Evolutionary conservation across 2,113 vertebrate species (phyloP).

Genomic region (Triplophysa rosa): DNA sequence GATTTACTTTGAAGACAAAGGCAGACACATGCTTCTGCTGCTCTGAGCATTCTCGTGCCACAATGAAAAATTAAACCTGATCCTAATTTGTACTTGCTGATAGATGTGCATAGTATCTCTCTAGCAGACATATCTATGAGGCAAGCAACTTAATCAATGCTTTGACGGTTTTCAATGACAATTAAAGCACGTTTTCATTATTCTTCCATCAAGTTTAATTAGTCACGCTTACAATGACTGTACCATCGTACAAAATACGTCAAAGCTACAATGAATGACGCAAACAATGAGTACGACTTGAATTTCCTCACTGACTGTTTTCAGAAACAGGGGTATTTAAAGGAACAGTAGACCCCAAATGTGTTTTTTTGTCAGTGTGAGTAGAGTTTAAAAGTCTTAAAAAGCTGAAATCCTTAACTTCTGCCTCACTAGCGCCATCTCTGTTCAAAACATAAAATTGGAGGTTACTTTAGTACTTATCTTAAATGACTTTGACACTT

Average conservation of each 20-base stretch:
- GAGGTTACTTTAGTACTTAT: no score
- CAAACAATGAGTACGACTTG: neutral
- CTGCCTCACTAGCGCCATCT: no score
- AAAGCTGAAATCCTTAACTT: no score
- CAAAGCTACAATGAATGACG: neutral
- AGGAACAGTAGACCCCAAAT: neutral
- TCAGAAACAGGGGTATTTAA: neutral
- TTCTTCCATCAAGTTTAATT: neutral
- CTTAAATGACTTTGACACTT: no score
- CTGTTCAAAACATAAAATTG: no score
- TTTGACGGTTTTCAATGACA: conserved; percentile 7
- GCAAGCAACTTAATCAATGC: conserved; percentile 18
- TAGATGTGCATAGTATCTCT: neutral
- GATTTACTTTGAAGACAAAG: conserved; percentile 14
- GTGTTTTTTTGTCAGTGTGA: no score
- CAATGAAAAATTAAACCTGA: neutral
- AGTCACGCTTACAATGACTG: neutral
- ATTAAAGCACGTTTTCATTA: conserved; percentile 12
- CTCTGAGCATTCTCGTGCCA: conserved; percentile 12
- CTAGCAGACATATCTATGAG: neutral
- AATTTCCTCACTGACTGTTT: neutral
- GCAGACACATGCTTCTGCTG: neutral
- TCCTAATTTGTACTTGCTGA: neutral
- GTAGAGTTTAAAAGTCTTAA: no score
- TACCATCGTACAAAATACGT: neutral